Evolutionary conservation across 2,888 invertebrate genomes (phyloP).

Genomic region (Malthinus seriepunctatus): DNA sequence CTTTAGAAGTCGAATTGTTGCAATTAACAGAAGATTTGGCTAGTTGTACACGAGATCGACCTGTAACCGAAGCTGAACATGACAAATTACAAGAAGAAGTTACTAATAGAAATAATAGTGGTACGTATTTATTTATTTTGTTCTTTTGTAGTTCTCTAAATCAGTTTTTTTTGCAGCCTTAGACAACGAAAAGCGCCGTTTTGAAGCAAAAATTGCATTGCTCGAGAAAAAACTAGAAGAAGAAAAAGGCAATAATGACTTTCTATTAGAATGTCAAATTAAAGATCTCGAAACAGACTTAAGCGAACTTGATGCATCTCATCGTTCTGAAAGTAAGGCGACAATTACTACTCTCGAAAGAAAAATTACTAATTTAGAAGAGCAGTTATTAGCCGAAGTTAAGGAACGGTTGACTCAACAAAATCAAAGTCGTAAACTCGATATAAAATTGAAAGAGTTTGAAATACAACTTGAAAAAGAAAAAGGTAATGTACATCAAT

Average conservation of each 20-base stretch:
- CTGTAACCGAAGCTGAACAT: constrained; percentile 90
- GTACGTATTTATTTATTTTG: constrained; percentile 41
- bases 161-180: constrained; percentile 52
- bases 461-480: constrained; percentile 95
- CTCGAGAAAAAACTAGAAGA: constrained; percentile 98
- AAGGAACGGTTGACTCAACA: constrained; percentile 90
- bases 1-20: constrained; percentile 88
- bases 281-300: constrained; percentile 95
- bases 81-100: constrained; percentile 96
- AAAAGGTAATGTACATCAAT: constrained; percentile 93
- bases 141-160: neutral
- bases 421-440: constrained; percentile 87
- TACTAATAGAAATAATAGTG: constrained; percentile 74
- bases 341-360: constrained; percentile 91
- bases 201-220: constrained; percentile 91
- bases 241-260: constrained; percentile 91
- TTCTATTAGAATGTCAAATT: constrained; percentile 90
- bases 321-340: constrained; percentile 92
- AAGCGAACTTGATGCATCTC: constrained; percentile 91
- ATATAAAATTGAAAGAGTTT: constrained; percentile 94
- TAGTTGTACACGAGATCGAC: constrained; percentile 82
- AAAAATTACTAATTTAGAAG: constrained; percentile 92
- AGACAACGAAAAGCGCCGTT: constrained; percentile 93
- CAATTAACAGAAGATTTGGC: constrained; percentile 77
- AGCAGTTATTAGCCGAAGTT: constrained; percentile 91